phyloP scores from a whole-genome alignment of 2,797 vertebrate genomes.

The Pseudochromis fuscus region DNA sequence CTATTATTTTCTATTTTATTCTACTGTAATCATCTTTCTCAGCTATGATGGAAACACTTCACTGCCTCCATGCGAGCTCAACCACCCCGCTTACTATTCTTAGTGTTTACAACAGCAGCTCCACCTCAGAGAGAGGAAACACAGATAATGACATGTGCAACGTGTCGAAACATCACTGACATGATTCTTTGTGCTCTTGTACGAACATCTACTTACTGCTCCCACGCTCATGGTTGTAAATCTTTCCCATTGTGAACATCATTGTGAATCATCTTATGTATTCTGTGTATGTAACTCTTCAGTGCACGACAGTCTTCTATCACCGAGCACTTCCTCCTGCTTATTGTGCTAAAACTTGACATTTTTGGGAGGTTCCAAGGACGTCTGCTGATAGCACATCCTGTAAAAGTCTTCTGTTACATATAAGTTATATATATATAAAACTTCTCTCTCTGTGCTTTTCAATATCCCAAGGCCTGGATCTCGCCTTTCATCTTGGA shows the following conservation, averaged over 20 bases:
- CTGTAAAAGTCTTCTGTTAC: slow-evolving; percentile 15
- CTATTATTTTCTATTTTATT: too few species aligned
- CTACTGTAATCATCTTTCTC: too few species aligned
- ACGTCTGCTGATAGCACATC: slow-evolving; percentile 8
- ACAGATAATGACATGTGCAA: neutral
- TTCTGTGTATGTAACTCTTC: slow-evolving; percentile 14
- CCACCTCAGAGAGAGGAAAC: neutral
- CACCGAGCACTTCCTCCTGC: neutral
- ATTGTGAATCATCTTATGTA: neutral
- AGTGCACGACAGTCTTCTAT: slow-evolving; percentile 3
- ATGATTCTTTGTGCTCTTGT: neutral
- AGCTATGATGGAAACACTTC: too few species aligned
- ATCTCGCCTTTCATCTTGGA: slow-evolving; percentile 52
- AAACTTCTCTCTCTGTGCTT: slow-evolving; percentile 19
- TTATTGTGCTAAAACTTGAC: slow-evolving; percentile 6
- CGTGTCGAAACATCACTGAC: neutral
- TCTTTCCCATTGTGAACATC: too few species aligned
- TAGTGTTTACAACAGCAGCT: too few species aligned
- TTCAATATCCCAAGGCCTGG: slow-evolving; percentile 27
- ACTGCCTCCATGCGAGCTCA: too few species aligned
- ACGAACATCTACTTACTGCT: neutral
- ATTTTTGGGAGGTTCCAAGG: slow-evolving; percentile 13
- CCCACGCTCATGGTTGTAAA: neutral
- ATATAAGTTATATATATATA: slow-evolving; percentile 27
- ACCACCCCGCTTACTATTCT: too few species aligned